Conservation (phyloP, 2,113 vertebrate species). For the Malurus elegans region DNA sequence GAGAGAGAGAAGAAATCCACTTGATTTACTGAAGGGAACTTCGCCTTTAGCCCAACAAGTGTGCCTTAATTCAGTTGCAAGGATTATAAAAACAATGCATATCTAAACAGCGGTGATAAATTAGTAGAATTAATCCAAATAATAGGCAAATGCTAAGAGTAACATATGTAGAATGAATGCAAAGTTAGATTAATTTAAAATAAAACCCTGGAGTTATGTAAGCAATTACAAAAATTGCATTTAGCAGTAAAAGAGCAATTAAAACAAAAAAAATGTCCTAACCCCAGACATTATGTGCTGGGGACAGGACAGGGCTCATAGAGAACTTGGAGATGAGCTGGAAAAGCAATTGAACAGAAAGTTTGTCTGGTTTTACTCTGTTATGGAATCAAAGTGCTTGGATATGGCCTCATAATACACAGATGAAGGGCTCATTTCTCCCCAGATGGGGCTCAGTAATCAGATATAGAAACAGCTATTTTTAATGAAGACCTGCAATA, state of each 20-base stretch:
- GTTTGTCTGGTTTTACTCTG: constrained; percentile 11
- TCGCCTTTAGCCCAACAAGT: constrained; percentile 10
- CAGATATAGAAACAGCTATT: constrained; percentile 57
- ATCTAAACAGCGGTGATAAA: constrained; percentile 41
- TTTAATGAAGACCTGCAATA: constrained; percentile 54
- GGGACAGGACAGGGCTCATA: neutral
- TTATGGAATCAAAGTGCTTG: neutral
- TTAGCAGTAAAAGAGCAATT: constrained; percentile 37
- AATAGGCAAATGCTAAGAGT: constrained; percentile 33
- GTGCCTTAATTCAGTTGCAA: constrained; percentile 12
- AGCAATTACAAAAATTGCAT: constrained; percentile 47
- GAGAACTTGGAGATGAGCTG: neutral
- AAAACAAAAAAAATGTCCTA: neutral
- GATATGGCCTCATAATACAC: constrained; percentile 28
- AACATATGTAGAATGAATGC: constrained; percentile 10
- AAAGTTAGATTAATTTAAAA: constrained; percentile 52
- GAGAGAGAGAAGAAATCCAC: neutral
- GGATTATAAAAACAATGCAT: neutral
- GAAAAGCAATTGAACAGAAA: constrained; percentile 28
- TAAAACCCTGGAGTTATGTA: constrained; percentile 46
- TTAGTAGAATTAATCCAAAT: constrained; percentile 44
- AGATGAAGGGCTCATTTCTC: constrained; percentile 42
- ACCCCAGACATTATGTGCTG: neutral
- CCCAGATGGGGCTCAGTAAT: constrained; percentile 50
- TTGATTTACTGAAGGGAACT: constrained; percentile 32